These are phyloP conservation scores for Nothocercus julius DNA, from an alignment of 2,113 vertebrate genomes.

Conservation along the genomic window DNA sequence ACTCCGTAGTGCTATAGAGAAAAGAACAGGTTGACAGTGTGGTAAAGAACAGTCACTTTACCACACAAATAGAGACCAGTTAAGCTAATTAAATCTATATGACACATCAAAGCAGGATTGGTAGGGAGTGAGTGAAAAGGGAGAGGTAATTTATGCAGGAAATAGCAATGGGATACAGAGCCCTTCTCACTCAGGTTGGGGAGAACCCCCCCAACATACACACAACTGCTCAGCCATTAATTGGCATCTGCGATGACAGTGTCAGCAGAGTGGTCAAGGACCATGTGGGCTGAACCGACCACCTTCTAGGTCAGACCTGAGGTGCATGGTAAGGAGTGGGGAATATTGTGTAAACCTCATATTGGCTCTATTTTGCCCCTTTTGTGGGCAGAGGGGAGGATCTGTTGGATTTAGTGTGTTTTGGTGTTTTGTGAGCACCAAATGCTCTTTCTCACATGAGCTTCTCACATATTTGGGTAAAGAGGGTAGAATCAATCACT, in stretches of 20 bases:
- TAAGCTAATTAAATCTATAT: neutral
- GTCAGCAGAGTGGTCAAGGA: neutral
- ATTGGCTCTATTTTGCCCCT: neutral
- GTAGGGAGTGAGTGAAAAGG: neutral
- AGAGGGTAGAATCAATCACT: neutral
- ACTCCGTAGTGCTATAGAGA: neutral
- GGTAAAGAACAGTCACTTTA: neutral
- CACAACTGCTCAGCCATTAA: neutral
- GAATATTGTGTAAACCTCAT: neutral
- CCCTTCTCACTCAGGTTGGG: neutral
- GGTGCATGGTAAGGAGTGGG: neutral
- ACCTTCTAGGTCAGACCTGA: neutral
- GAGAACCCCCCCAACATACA: neutral
- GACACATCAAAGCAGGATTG: neutral
- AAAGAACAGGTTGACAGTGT: neutral
- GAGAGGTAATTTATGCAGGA: neutral
- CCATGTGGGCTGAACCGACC: neutral
- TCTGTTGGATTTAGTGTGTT: neutral
- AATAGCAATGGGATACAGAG: neutral
- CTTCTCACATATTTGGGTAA: neutral
- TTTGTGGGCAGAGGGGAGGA: neutral
- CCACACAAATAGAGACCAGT: neutral
- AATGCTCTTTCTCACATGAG: neutral
- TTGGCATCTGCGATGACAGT: neutral
- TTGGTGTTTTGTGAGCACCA: neutral